A percentile compares a stretch with the other conserved stretches of the same genome.
Evolutionary conservation across 1,140 invertebrate species (phyloP).

Genomic region (Sarcophaga bullata): DNA sequence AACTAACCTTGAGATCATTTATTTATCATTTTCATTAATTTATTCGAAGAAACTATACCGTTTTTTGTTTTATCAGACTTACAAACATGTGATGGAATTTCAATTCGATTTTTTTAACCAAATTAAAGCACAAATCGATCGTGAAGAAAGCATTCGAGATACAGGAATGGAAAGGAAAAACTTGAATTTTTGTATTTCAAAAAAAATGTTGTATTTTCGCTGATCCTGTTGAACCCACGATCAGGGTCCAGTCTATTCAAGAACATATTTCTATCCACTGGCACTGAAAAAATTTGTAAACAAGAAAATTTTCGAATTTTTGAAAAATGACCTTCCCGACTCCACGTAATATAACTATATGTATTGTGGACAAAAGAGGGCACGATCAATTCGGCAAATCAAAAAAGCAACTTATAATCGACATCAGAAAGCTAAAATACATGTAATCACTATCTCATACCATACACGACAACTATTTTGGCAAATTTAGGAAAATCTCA

Average conservation of each 20-base stretch:
- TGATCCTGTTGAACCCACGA: background rate
- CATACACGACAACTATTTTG: slow-evolving; percentile 35
- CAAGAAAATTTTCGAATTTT: background rate
- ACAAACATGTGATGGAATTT: background rate
- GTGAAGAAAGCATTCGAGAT: background rate
- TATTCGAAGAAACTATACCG: slow-evolving; percentile 47
- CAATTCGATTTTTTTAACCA: background rate
- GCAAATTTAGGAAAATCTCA: slow-evolving; percentile 38
- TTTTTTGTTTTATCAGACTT: background rate
- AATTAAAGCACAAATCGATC: background rate
- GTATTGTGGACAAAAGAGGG: background rate
- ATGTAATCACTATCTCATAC: slow-evolving; percentile 38
- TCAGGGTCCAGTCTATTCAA: background rate
- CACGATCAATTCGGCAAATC: slow-evolving; percentile 31
- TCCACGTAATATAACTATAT: background rate
- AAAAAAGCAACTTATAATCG: slow-evolving; percentile 40
- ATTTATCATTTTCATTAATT: no score
- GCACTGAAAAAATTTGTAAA: background rate
- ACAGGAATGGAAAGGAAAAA: background rate
- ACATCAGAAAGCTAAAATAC: slow-evolving; percentile 58
- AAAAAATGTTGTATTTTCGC: background rate
- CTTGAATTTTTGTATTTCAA: background rate
- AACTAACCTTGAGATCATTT: no score
- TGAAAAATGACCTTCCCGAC: background rate
- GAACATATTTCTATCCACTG: background rate